Evolutionary conservation across 2,797 vertebrate species (phyloP), one percentile per base, ranked within the genome.

Genomic region (Sciaenops ocellatus): DNA sequence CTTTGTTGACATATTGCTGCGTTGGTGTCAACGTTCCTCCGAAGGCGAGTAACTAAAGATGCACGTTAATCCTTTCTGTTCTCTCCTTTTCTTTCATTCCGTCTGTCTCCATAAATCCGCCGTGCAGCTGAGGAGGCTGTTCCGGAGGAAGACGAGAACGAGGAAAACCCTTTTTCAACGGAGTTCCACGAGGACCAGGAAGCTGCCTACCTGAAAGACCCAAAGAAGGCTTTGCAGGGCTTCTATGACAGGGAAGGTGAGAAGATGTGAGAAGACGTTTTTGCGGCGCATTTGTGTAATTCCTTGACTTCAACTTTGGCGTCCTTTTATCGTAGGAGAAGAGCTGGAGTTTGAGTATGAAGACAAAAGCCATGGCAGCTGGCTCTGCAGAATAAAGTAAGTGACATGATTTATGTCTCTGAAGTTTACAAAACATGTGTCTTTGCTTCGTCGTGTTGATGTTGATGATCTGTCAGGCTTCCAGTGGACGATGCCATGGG

Each of bases 231-330:
- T 12, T 89, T 99, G 34, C 98, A 99, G 89, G 98, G 98, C 1
- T 99, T 99, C 93, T 99, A 98, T 75, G 98, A 99, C 84, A 93
- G 98, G 93, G 98, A 99, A 96, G 98, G 98, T 99, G 17, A 79
- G 47, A 24, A 13, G 13, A 2, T 30, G 15, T 24, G 20, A 11
- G 4, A 50, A 0, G 13, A 16, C 4, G 10, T 28, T 61, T n/a
- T 30, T 38, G 1, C 3, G 0, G 3, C 7, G 30, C 22, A 9
- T 38, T 6, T 38, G 8, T 5, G 1, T 28, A 26, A 42, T 46
- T 44, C 3, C 12, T 17, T 30, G 2, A 47, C 22, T 38, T 51
- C 0, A 15, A 8, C 26, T 34, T 56, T 51, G 9, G 1, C 17
- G 4, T 72, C 20, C 4, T 76, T 62, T 62, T 42, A 15, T 68